Conservation (phyloP, 1,140 invertebrate genomes). For the Armadillidium nasatum region DNA sequence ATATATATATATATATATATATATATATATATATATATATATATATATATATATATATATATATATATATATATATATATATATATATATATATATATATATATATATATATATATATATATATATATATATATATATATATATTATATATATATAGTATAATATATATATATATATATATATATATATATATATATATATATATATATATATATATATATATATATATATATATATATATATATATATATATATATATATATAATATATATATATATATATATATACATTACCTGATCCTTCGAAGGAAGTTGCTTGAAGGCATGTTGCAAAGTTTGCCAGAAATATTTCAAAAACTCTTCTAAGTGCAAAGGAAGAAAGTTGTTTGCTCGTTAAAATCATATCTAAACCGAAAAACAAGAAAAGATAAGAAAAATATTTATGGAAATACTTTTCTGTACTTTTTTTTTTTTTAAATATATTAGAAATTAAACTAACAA, state of each 20-base stretch:
- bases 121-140: neutral
- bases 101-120: neutral
- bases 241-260: neutral
- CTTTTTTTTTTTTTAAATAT: no score
- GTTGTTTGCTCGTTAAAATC: no score
- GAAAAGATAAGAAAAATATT: no score
- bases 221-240: conserved; percentile 22
- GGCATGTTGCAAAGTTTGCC: no score
- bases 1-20: conserved; percentile 10
- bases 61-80: neutral
- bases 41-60: conserved; percentile 16
- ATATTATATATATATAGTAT: neutral
- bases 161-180: conserved; percentile 10
- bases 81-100: neutral
- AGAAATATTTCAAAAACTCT: no score
- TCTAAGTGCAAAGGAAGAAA: no score
- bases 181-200: conserved; percentile 11
- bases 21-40: conserved; percentile 18
- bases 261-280: neutral
- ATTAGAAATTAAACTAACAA: no score
- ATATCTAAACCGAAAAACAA: no score
- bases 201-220: conserved; percentile 8
- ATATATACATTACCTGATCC: no score
- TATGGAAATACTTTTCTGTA: no score
- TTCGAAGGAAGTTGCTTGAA: no score